A percentile compares a stretch with the other conserved stretches of the same genome.
Conservation (phyloP, 1,140 invertebrate genomes). For the Ceratitis capitata region DNA sequence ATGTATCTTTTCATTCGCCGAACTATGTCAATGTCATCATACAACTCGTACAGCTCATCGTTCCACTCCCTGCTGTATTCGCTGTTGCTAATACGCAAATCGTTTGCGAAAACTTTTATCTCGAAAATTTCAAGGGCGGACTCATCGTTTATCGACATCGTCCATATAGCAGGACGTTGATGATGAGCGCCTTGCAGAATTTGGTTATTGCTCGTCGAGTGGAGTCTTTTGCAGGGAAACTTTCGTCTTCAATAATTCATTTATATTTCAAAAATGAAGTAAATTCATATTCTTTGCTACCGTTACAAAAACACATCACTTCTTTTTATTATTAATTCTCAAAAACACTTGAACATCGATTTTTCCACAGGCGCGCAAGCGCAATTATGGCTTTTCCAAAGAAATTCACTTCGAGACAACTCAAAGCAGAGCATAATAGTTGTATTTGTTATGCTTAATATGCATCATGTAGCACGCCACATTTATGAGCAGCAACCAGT, state of each 20-base stretch:
- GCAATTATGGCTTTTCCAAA: conserved; percentile 6
- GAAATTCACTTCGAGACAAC: not conserved
- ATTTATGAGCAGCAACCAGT: conserved; percentile 26
- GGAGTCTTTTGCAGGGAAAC: no score
- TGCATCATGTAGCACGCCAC: conserved; percentile 24
- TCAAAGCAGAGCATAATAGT: not conserved
- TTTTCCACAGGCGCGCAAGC: not conserved
- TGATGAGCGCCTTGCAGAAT: no score
- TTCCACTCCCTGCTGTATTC: no score
- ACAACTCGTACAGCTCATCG: no score
- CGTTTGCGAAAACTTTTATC: no score
- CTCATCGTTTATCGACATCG: no score
- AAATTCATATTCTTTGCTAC: not conserved
- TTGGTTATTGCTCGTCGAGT: no score
- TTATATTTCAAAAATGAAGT: not conserved
- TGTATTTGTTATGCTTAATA: conserved; percentile 14
- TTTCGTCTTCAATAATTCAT: not conserved
- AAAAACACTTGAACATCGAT: not conserved
- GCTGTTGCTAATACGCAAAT: no score
- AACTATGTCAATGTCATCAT: no score
- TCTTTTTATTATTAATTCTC: not conserved
- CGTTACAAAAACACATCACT: not conserved
- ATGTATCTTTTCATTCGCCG: no score
- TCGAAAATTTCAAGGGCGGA: no score
- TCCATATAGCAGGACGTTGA: no score